Base-by-base conservation (phyloP, 2,113 vertebrate species). In the Esox niger region DNA sequence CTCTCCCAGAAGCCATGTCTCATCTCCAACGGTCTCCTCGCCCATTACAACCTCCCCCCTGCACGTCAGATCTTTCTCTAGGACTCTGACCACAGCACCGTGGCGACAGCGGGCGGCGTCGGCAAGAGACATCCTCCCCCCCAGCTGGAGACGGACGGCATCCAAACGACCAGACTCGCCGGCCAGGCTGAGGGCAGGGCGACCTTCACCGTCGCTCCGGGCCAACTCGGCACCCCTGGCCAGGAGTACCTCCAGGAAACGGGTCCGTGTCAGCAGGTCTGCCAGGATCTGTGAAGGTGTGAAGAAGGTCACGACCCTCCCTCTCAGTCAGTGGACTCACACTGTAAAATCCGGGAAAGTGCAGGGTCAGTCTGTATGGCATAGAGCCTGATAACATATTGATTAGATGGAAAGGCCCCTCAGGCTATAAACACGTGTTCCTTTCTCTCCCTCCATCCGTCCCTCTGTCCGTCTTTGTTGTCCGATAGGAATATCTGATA, bases 381-480 rank as follows among this genome's bases (percentile, higher is more conserved):
- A 57, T 15, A 9, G 20, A 23, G 21, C 38, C 55, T 33, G 70
- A 68, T 65, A 55, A 63, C 26, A 27, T 4, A 68, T 43, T 62
- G 64, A 79, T 79, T 56, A 54, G 13, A 47, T 21, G 27, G 52
- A 20, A 58, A 8, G 23, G 17, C 52, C 63, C 71, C 13, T 55
- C 46, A 49, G 62, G 56, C 20, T 29, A 10, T 47, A n/a, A n/a
- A n/a, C n/a, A n/a, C n/a, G n/a, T n/a, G n/a, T n/a, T n/a, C n/a
- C 52, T 30, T 30, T 75, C 55, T 38, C 56, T 35, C 35, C 58
- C 17, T 35, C 58, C 30, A 27, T 15, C 21, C 17, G 52, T 26
- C 17, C 30, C 13, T 63, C 47, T 10, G 10, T 47, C 46, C 13
- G 47, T 15, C 31, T 33, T 23, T 17, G 10, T 23, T 35, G 20